Evolutionary conservation across 2,113 vertebrate genomes (phyloP).

Genomic region (Malurus alboscapulatus): DNA sequence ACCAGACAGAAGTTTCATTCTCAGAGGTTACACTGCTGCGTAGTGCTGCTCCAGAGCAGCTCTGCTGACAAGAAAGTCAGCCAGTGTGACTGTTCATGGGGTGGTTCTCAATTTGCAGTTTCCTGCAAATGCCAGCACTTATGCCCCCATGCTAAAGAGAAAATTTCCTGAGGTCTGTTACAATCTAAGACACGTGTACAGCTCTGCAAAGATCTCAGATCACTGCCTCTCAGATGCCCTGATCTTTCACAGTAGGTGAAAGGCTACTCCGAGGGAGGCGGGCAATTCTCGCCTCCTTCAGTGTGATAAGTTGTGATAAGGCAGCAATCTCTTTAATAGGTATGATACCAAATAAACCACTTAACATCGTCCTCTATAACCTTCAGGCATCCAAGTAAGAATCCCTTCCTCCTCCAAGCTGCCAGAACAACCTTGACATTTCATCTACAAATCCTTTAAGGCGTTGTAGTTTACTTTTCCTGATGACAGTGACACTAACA

Average conservation of each 20-base stretch:
- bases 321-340: conserved; percentile 7
- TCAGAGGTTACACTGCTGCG: not conserved
- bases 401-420: not conserved
- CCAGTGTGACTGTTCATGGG: not conserved
- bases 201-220: not conserved
- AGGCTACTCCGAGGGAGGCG: not conserved
- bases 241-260: not conserved
- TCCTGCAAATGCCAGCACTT: not conserved
- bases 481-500: not conserved
- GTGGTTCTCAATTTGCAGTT: not conserved
- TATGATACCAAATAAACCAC: conserved; percentile 20
- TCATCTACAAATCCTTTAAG: not conserved
- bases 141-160: not conserved
- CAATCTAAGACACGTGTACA: not conserved
- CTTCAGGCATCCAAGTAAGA: not conserved
- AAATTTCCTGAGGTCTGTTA: not conserved
- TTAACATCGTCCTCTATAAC: not conserved
- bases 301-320: not conserved
- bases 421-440: conserved; percentile 23
- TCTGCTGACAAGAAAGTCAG: not conserved
- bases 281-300: not conserved
- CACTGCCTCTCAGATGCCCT: not conserved
- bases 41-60: not conserved
- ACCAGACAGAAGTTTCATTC: not conserved
- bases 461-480: not conserved